A percentile compares a stretch with the other conserved stretches of the same genome.
Evolutionary conservation across 2,888 invertebrate species (phyloP).

Genomic region (Melitaea athalia): DNA sequence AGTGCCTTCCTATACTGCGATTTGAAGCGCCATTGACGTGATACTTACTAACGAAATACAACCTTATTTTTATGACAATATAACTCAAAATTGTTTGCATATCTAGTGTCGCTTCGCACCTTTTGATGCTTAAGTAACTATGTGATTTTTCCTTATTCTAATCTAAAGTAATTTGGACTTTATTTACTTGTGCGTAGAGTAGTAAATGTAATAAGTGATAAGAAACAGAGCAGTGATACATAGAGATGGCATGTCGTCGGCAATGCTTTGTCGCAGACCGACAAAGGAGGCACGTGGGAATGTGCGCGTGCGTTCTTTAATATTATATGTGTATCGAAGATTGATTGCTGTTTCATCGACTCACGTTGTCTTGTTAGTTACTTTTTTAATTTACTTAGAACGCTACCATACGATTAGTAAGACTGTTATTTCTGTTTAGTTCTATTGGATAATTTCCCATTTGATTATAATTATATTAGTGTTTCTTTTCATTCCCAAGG

Average conservation of each 20-base stretch:
- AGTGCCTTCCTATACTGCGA: conserved; percentile 48
- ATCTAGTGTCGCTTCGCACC: neutral
- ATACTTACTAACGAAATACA: conserved; percentile 36
- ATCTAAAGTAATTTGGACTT: conserved; percentile 40
- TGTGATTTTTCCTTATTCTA: conserved; percentile 56
- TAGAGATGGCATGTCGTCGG: conserved; percentile 69
- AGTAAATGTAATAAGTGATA: conserved; percentile 38
- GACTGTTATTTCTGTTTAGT: too few relatives aligned
- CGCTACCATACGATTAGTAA: neutral
- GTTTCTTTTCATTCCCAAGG: too few relatives aligned
- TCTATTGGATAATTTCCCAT: too few relatives aligned
- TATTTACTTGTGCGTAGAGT: conserved; percentile 44
- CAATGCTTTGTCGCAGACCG: conserved; percentile 75
- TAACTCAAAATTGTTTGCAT: neutral
- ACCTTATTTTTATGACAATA: conserved; percentile 31
- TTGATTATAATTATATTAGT: too few relatives aligned
- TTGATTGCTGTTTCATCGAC: conserved; percentile 52
- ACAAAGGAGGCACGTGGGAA: conserved; percentile 81
- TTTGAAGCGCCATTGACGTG: conserved; percentile 47
- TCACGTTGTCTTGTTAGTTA: neutral
- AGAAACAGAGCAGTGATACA: conserved; percentile 42
- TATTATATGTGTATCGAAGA: conserved; percentile 63
- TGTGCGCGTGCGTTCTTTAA: conserved; percentile 72
- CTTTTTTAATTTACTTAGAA: neutral
- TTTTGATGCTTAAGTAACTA: neutral